A percentile compares a stretch with the other conserved stretches of the same genome.
Conservation (phyloP, 2,888 invertebrate species). For the Apotomis betuletana region DNA sequence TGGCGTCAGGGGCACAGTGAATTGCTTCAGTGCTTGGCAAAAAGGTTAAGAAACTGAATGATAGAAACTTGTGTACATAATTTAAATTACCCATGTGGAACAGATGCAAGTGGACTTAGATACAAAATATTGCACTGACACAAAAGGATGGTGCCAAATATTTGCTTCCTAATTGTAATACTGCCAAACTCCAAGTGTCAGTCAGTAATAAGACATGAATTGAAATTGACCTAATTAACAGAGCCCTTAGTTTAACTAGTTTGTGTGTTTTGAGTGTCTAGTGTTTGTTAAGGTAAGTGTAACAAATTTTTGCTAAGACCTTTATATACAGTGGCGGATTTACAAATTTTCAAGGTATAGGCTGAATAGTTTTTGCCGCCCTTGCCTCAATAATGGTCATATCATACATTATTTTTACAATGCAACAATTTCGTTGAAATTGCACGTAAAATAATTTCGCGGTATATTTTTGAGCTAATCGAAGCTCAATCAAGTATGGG, state of each 20-base stretch:
- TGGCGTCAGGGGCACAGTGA: no score
- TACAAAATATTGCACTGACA: constrained; percentile 7
- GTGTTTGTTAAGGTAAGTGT: not conserved
- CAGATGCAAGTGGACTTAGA: not conserved
- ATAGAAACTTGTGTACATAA: not conserved
- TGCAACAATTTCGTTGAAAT: no score
- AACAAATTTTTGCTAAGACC: no score
- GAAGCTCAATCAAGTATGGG: no score
- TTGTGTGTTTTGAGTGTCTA: not conserved
- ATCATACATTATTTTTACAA: no score
- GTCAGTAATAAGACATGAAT: not conserved
- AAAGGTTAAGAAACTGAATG: not conserved
- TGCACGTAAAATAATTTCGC: no score
- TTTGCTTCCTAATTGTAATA: constrained; percentile 5
- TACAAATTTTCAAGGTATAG: no score
- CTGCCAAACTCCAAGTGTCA: constrained; percentile 1
- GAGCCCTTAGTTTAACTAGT: not conserved
- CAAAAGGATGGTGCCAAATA: constrained; percentile 1
- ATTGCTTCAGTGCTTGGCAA: not conserved
- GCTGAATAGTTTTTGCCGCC: no score
- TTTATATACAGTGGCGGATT: no score
- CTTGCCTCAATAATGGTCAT: no score
- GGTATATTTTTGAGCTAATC: no score
- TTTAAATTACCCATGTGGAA: not conserved
- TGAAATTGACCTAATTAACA: not conserved